Conservation (phyloP, 1,140 invertebrate species). For the Solenopsis fugax region DNA sequence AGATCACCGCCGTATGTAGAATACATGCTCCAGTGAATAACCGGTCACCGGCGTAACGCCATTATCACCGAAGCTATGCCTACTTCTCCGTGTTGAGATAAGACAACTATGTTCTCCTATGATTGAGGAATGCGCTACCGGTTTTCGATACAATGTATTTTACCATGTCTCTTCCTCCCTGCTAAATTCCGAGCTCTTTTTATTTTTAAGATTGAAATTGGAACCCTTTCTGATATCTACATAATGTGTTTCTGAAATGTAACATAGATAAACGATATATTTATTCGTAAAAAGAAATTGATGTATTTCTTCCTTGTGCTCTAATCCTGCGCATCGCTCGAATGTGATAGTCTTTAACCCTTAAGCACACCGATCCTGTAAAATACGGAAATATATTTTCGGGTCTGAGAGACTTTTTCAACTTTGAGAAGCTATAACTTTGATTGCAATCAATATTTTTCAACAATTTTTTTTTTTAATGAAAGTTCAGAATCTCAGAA, state of each 20-base stretch:
- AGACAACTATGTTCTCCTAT: conserved; percentile 1
- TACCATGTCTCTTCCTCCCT: not conserved
- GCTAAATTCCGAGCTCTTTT: not conserved
- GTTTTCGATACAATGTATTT: not conserved
- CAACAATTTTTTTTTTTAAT: no score
- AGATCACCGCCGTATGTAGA: conserved; percentile 44
- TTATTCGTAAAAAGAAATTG: not conserved
- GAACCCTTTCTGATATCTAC: not conserved
- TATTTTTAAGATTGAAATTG: not conserved
- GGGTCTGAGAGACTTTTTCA: no score
- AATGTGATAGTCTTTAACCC: not conserved
- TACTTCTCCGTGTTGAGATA: conserved; percentile 12
- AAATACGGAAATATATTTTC: no score
- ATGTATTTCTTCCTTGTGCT: not conserved
- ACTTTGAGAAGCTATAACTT: no score
- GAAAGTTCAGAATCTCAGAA: no score
- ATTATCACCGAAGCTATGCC: conserved; percentile 45
- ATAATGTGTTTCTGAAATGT: not conserved
- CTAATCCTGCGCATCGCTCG: not conserved
- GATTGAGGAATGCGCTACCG: not conserved
- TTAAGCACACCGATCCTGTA: no score
- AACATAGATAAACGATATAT: not conserved
- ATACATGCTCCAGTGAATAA: conserved; percentile 53
- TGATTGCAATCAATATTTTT: no score
- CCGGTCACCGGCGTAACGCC: conserved; percentile 38